Evolutionary conservation across 1,140 invertebrate genomes (phyloP), one percentile per base, ranked within the genome.

Genomic region (Bradysia coprophila): DNA sequence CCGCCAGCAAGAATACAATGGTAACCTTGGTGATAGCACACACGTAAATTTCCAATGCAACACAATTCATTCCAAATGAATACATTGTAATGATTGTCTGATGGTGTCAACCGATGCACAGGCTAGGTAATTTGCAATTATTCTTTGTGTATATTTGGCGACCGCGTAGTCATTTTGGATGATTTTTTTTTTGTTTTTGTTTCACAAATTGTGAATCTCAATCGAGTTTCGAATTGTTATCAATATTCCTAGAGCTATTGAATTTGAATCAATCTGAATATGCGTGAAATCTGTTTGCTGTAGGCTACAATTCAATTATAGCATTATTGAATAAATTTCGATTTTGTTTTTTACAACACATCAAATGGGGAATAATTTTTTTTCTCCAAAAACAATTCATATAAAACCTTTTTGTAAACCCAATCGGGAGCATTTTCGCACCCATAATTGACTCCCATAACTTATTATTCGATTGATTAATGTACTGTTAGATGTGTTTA

Each of bases 381-480:
- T n/a, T n/a, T n/a, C n/a, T n/a, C n/a, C n/a, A n/a, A n/a, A n/a
- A n/a, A n/a, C n/a, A n/a, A n/a, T n/a, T n/a, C n/a, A n/a, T n/a
- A n/a, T n/a, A n/a, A n/a, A n/a, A n/a, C n/a, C n/a, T n/a, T n/a
- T n/a, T n/a, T n/a, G n/a, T n/a, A n/a, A n/a, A n/a, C n/a, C n/a
- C n/a, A n/a, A n/a, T n/a, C n/a, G n/a, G n/a, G n/a, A n/a, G n/a
- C n/a, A n/a, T n/a, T n/a, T n/a, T n/a, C n/a, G n/a, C n/a, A n/a
- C n/a, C n/a, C n/a, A n/a, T n/a, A 34, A 34, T 34, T 34, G 32
- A 34, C 32, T 34, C n/a, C 32, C 11, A 34, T 34, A 34, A 34
- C 32, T 34, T 34, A 34, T 34, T 13, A 34, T 34, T 9, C 28
- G 8, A 31, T 34, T 13, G 32, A 34, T 5, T 34, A 34, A 34